Percentiles rank a stretch among this genome's conserved stretches.
Evolutionary conservation across 2,888 invertebrate genomes (phyloP).

Genomic region (Meghimatium bilineatum): DNA sequence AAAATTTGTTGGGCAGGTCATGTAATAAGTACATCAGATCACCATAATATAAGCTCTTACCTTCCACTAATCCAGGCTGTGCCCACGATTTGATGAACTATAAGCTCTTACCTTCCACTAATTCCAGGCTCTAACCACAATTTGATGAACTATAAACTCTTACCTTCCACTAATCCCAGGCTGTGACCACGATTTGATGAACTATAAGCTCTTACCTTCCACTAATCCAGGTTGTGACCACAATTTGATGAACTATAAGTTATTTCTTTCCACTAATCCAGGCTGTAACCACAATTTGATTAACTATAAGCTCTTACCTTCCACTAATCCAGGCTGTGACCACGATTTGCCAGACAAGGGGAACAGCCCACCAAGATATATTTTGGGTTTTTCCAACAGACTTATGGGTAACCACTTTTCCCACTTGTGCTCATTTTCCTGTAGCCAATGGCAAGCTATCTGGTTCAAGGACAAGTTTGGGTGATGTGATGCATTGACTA

Average conservation of each 20-base stretch:
- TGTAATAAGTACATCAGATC: no score
- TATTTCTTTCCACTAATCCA: slow-evolving; percentile 80
- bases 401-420: slow-evolving; percentile 77
- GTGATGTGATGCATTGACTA: slow-evolving; percentile 67
- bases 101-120: no score
- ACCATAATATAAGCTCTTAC: no score
- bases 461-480: slow-evolving; percentile 65
- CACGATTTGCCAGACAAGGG: slow-evolving; percentile 82
- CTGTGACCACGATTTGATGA: no score
- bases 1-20: no score
- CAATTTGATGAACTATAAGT: slow-evolving; percentile 68
- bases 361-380: slow-evolving; percentile 85
- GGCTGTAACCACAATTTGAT: slow-evolving; percentile 80
- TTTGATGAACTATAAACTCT: no score
- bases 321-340: slow-evolving; percentile 81
- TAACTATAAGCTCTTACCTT: slow-evolving; percentile 73
- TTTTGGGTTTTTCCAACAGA: slow-evolving; percentile 75
- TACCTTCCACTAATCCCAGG: no score
- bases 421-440: slow-evolving; percentile 78
- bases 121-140: no score
- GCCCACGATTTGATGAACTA: no score
- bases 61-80: no score
- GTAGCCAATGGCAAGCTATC: slow-evolving; percentile 85
- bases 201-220: slow-evolving; percentile 74
- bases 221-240: slow-evolving; percentile 82